These are phyloP conservation scores for Caenorhabditis angaria DNA, from an alignment of 2,888 invertebrate genomes.

Conservation along the genomic window DNA sequence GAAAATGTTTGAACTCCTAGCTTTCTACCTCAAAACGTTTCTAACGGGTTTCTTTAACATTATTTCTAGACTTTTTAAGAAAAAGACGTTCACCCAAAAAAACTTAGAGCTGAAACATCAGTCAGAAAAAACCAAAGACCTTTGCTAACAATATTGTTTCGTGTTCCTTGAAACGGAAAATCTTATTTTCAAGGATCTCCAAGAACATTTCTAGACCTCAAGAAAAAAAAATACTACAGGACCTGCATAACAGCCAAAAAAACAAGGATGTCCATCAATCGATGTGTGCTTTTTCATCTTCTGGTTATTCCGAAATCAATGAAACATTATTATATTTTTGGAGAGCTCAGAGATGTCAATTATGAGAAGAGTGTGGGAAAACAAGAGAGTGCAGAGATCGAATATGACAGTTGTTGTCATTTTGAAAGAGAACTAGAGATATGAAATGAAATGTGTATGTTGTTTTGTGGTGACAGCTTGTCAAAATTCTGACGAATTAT, in stretches of 20 bases:
- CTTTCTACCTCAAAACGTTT: too few species aligned
- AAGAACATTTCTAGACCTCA: neutral
- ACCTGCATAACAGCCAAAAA: constrained; percentile 1
- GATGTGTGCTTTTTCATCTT: neutral
- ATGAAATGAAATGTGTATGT: neutral
- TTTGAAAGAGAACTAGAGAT: neutral
- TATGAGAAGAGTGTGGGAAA: neutral
- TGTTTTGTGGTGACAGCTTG: constrained; percentile 2
- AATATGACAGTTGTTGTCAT: neutral
- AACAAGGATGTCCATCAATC: neutral
- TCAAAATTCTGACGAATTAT: neutral
- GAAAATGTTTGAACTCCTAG: too few species aligned
- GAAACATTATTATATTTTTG: neutral
- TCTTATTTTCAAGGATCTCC: neutral
- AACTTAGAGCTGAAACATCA: too few species aligned
- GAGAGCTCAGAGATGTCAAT: neutral
- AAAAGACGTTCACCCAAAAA: too few species aligned
- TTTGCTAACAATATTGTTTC: too few species aligned
- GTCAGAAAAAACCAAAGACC: too few species aligned
- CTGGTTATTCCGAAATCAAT: neutral
- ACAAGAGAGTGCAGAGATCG: neutral
- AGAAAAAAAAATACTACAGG: neutral
- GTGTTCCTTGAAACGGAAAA: too few species aligned
- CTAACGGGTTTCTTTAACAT: too few species aligned
- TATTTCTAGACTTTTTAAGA: too few species aligned